Evolutionary conservation across 2,797 vertebrate genomes (phyloP).

Genomic region (Sebastes elongatus): DNA sequence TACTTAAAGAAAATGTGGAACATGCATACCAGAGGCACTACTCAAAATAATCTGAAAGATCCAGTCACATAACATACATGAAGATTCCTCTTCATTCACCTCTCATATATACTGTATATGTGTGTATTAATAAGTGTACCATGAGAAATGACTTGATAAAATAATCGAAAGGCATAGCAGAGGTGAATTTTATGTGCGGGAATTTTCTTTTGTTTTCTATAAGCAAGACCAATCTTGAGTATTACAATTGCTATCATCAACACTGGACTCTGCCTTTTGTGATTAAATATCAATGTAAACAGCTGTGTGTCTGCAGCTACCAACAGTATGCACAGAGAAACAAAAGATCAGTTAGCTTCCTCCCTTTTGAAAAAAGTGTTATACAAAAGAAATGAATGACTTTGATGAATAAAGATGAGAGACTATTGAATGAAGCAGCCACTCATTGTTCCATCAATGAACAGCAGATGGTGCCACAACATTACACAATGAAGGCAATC

Average conservation of each 20-base stretch:
- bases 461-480: slow-evolving; percentile 74
- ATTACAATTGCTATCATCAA: background rate
- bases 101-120: background rate
- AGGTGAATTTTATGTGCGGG: too few species aligned
- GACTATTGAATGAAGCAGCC: background rate
- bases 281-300: background rate
- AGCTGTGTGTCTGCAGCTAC: background rate
- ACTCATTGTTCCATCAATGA: background rate
- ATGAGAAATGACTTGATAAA: too few species aligned
- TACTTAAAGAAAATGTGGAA: background rate
- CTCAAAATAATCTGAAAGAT: background rate
- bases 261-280: background rate
- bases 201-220: too few species aligned
- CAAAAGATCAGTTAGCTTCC: background rate
- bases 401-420: background rate
- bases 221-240: too few species aligned
- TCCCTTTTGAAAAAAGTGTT: background rate
- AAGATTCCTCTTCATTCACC: background rate
- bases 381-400: background rate
- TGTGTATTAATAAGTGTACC: background rate
- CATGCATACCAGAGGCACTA: background rate
- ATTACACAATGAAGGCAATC: background rate
- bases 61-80: background rate
- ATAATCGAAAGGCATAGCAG: too few species aligned
- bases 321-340: background rate